phyloP scores from a whole-genome alignment of 2,888 invertebrate genomes.

The Cinara cedri region DNA sequence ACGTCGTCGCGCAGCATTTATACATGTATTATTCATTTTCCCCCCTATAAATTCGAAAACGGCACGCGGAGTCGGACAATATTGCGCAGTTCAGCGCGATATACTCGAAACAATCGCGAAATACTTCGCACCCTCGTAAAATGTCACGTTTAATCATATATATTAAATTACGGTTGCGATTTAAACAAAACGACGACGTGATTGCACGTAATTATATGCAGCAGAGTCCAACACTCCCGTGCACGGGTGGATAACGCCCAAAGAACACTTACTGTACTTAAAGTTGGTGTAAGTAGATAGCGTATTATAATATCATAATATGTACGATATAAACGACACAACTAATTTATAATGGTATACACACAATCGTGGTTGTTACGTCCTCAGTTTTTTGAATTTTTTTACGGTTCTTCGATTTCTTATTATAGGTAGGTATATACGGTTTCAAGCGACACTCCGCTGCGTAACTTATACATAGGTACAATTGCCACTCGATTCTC shows the following conservation, averaged over 20 bases:
- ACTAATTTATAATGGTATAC: too few species aligned
- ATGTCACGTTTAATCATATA: neutral
- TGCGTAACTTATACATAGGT: too few species aligned
- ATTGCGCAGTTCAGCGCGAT: neutral
- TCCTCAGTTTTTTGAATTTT: too few species aligned
- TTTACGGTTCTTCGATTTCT: neutral
- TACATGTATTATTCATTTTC: too few species aligned
- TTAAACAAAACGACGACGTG: constrained; percentile 10
- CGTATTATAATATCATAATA: too few species aligned
- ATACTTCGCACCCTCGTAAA: constrained; percentile 25
- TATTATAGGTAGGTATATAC: neutral
- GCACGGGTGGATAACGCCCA: neutral
- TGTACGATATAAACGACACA: too few species aligned
- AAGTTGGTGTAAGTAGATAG: too few species aligned
- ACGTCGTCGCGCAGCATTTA: too few species aligned
- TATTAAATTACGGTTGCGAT: constrained; percentile 5
- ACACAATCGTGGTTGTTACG: too few species aligned
- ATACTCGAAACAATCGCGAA: neutral
- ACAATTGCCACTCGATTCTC: too few species aligned
- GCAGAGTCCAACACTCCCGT: neutral
- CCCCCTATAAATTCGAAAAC: neutral
- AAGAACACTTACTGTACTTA: too few species aligned
- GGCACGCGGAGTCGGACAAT: constrained; percentile 7
- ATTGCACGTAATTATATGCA: constrained; percentile 16
- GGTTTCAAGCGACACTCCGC: neutral